These are phyloP conservation scores for Scarus forsteni DNA, from an alignment of 2,797 vertebrate species.

Conservation along the genomic window DNA sequence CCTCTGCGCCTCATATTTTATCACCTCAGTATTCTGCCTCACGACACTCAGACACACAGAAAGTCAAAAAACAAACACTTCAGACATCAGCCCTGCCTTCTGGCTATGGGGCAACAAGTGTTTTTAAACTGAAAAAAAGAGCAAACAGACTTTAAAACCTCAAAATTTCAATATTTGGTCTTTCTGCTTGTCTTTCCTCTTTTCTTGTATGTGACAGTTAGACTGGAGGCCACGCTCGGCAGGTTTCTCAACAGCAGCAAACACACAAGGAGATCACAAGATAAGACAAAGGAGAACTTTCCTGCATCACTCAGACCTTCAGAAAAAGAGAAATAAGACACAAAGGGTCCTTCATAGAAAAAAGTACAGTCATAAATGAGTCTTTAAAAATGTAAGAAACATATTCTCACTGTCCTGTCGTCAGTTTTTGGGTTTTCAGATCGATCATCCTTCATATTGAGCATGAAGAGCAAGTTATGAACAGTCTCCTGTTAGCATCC, in stretches of 20 bases:
- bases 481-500: conserved; percentile 3
- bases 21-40: conserved; percentile 3
- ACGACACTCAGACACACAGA: conserved; percentile 12
- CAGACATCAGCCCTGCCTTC: conserved; percentile 24
- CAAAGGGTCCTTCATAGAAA: conserved; percentile 18
- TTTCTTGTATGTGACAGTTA: conserved; percentile 60
- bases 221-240: conserved; percentile 57
- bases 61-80: conserved; percentile 39
- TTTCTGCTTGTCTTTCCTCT: conserved; percentile 20
- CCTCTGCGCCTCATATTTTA: neutral
- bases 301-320: conserved; percentile 17
- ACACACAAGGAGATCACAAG: conserved; percentile 55
- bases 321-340: conserved; percentile 26
- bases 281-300: conserved; percentile 52
- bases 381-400: too few relatives aligned
- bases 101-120: conserved; percentile 1
- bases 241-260: conserved; percentile 59
- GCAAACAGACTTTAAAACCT: conserved; percentile 43
- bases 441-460: conserved; percentile 20
- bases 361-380: conserved; percentile 3
- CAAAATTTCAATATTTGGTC: conserved; percentile 32
- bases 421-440: conserved; percentile 18
- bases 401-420: conserved; percentile 9
- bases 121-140: conserved; percentile 17
- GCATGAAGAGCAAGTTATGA: neutral